phyloP scores from a whole-genome alignment of 2,888 invertebrate species.

The Crocallis elinguaria region DNA sequence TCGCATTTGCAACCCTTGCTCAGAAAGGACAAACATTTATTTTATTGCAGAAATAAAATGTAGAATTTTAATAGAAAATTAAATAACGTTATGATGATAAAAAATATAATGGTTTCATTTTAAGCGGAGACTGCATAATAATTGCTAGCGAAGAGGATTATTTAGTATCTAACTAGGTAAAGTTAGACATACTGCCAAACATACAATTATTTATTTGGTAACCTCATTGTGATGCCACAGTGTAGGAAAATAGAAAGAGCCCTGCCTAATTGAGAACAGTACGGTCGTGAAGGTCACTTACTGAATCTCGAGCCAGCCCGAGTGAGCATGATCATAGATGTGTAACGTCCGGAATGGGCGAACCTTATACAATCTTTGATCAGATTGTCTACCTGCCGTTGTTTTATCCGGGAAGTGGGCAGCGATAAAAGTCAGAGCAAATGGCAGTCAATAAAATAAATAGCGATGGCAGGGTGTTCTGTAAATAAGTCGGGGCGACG shows the following conservation, averaged over 20 bases:
- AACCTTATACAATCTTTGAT: constrained; percentile 20
- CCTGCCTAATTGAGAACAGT: too few species aligned
- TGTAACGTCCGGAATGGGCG: not conserved
- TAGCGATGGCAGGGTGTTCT: constrained; percentile 83
- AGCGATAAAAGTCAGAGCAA: constrained; percentile 83
- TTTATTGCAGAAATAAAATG: constrained; percentile 37
- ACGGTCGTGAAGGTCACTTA: too few species aligned
- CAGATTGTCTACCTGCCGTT: constrained; percentile 67
- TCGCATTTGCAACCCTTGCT: constrained; percentile 20
- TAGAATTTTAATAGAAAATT: constrained; percentile 40
- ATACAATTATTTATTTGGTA: too few species aligned
- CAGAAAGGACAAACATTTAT: constrained; percentile 33
- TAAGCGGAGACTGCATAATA: too few species aligned
- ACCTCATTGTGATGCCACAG: too few species aligned
- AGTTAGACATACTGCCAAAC: too few species aligned
- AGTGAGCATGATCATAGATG: not conserved
- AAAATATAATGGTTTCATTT: not conserved
- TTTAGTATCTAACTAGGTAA: too few species aligned
- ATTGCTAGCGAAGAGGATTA: too few species aligned
- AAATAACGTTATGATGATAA: constrained; percentile 29
- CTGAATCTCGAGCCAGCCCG: not conserved
- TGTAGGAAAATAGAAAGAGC: too few species aligned
- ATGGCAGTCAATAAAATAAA: constrained; percentile 85
- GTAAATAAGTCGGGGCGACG: constrained; percentile 84
- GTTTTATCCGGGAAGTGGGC: constrained; percentile 79